Percentiles rank a stretch among this genome's conserved stretches.
phyloP scores from a whole-genome alignment of 2,113 vertebrate genomes.

The Nycticryphes semicollaris region DNA sequence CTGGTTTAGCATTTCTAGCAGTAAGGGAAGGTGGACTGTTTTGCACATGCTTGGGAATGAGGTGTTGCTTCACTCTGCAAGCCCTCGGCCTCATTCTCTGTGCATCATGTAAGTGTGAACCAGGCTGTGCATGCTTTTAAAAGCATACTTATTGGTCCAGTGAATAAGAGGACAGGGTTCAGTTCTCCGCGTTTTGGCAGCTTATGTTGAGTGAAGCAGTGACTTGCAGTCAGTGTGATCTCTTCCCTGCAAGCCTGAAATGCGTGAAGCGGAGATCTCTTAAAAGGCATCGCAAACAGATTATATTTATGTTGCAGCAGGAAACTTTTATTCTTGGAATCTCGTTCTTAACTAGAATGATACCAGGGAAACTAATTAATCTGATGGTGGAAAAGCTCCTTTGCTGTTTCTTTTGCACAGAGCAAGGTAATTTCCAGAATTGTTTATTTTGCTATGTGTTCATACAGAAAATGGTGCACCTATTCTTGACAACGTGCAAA shows the following conservation, averaged over 20 bases:
- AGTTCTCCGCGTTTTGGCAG: conserved; percentile 3
- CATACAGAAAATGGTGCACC: background rate
- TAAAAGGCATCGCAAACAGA: background rate
- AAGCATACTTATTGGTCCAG: conserved; percentile 4
- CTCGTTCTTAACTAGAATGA: background rate
- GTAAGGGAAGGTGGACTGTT: conserved; percentile 27
- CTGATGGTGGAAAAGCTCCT: background rate
- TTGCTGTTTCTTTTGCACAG: background rate
- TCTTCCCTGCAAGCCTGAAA: background rate
- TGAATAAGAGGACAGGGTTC: conserved; percentile 37
- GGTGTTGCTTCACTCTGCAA: conserved; percentile 44
- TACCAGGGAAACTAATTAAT: background rate
- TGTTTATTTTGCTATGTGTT: background rate
- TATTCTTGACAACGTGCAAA: background rate
- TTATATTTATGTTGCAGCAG: background rate
- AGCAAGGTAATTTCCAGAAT: background rate
- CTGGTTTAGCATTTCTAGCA: background rate
- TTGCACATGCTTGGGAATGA: conserved; percentile 50
- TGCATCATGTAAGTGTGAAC: conserved; percentile 63
- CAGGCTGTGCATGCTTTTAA: conserved; percentile 47
- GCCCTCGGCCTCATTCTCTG: conserved; percentile 42
- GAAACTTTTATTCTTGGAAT: background rate
- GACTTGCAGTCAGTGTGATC: background rate
- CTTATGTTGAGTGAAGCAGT: background rate
- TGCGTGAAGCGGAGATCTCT: background rate